Percentiles rank a stretch among this genome's conserved stretches.
These are phyloP conservation scores for Carcina quercana DNA, from an alignment of 2,888 invertebrate species.

Conservation along the genomic window DNA sequence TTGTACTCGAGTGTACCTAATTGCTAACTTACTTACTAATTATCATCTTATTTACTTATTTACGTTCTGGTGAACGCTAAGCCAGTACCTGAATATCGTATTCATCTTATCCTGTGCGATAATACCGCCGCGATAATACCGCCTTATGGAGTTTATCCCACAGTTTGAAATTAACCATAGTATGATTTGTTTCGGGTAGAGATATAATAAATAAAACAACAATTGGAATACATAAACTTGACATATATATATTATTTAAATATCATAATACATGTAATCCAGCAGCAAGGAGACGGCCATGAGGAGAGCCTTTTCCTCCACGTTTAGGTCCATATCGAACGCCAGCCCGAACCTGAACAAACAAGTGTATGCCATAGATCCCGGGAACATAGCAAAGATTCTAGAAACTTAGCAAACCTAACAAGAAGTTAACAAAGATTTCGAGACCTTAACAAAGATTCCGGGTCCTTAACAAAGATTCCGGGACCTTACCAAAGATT, in stretches of 20 bases:
- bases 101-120: no score
- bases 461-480: background rate
- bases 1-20: no score
- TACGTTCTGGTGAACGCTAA: no score
- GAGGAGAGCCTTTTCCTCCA: slow-evolving; percentile 48
- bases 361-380: background rate
- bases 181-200: no score
- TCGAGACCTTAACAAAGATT: background rate
- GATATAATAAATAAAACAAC: background rate
- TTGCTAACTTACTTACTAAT: no score
- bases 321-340: slow-evolving; percentile 35
- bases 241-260: slow-evolving; percentile 22
- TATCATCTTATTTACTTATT: no score
- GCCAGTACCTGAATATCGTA: no score
- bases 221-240: slow-evolving; percentile 2
- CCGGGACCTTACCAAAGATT: background rate
- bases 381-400: no score
- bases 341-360: slow-evolving; percentile 41
- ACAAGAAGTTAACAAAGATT: background rate
- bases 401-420: background rate
- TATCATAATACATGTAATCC: slow-evolving; percentile 62
- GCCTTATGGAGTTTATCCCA: no score
- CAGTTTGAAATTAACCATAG: no score
- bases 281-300: slow-evolving; percentile 50
- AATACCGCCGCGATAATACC: no score